Evolutionary conservation across 2,888 invertebrate species (phyloP), one percentile per base, ranked within the genome.

Genomic region (Drosophila neotestacea): DNA sequence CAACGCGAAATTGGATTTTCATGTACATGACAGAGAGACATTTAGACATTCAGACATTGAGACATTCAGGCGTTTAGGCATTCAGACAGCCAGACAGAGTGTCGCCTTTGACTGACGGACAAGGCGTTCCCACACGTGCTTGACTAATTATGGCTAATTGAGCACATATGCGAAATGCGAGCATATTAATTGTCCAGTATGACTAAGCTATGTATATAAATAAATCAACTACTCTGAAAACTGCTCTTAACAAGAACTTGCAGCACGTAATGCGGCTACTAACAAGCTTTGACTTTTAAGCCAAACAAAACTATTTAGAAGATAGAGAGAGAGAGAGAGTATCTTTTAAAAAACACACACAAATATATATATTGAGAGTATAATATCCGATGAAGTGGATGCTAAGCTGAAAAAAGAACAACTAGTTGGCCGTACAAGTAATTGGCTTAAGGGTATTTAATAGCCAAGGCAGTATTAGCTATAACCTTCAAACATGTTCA

Each of bases 101-200:
- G 77, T 64, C 69, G 74, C 59, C 75, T 52, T 22, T 46, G 34
- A 56, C 62, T 71, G 85, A 86, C 88, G 87, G 86, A 62, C 64
- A 48, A 70, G 89, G 85, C 79, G 85, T 89, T 73, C 70, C 70
- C 67, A 81, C 77, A 87, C 79, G 82, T 89, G 88, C 88, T 81
- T 73, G 83, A 89, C 88, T 87, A 87, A 85, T 89, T 79, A 79
- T 70, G 71, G 67, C 65, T 87, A 85, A 89, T 89, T 89, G 84
- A 79, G 76, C 77, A 71, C 69, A 79, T 73, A 85, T 87, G 68
- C 69, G 73, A 79, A 85, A 81, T 82, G 80, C 55, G 70, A 87
- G 77, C 67, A 77, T 79, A 85, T 87, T 81, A 87, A 87, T 85
- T 85, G 73, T 71, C 42, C 65, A 22, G 32, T 64, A 51, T 70